Base-by-base conservation (phyloP, 2,797 vertebrate genomes). In the Epinephelus malabaricus region DNA sequence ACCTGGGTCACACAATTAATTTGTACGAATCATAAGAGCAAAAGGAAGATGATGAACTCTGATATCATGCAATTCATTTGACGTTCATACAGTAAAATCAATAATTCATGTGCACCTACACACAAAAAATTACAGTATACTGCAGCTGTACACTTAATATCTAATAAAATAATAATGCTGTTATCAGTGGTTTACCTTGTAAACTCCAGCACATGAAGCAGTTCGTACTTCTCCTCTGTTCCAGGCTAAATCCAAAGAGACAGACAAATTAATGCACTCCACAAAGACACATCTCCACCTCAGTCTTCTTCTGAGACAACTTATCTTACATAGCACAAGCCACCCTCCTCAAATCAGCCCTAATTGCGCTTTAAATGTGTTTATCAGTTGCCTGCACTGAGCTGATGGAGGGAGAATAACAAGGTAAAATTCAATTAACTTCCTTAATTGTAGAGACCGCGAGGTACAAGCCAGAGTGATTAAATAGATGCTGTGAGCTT, bases 181-280 rank as follows among this genome's bases (percentile, higher is more conserved):
- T 46, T 25, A 18, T 65, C 14, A 38, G 23, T 45, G 21, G 1
- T 14, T 73, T 89, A 96, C 95, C 95, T 99, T 83, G 98, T 99
- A 81, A 99, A 99, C 92, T 99, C 98, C 86, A 99, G 92, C 40
- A 99, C 98, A 1, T 98, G 97, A 58, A 99, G 96, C 47, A 99
- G 93, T 86, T 99, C 96, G 0, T 99, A 99, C 90, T 93, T 95
- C 92, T 99, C 97, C 87, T 99, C 98, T 19, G 93, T 94, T 66
- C 96, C 97, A 25, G 97, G 84, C 98, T 99, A 73, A 79, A 87
- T 79, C 18, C 46, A 84, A 74, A 82, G 65, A 80, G 53, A 89
- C 2, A 76, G 13, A 75, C n/a, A 23, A 12, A 63, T 91, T 72
- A 82, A 34, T 7, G 34, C 34, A 34, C 34, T 8, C 7, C 34